phyloP scores from a whole-genome alignment of 2,888 invertebrate species.

The Subacronicta megacephala region DNA sequence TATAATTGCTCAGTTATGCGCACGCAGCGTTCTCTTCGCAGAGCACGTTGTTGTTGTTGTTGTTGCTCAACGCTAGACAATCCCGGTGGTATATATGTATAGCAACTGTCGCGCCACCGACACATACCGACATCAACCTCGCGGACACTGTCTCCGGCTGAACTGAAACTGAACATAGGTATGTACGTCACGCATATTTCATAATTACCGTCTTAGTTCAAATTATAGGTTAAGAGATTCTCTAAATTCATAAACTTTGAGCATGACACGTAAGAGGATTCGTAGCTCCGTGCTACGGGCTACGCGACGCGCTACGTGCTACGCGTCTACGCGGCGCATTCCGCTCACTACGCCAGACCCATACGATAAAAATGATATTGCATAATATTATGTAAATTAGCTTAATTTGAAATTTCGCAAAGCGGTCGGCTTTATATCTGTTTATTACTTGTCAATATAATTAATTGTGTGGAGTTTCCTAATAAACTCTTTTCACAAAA shows the following conservation, averaged over 20 bases:
- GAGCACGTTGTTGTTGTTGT: constrained; percentile 10
- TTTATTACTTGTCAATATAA: constrained; percentile 39
- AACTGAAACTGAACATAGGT: constrained; percentile 13
- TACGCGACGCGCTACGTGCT: constrained; percentile 13
- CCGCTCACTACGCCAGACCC: constrained; percentile 12
- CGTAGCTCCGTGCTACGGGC: constrained; percentile 13
- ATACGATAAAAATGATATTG: constrained; percentile 6
- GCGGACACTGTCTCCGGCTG: background rate
- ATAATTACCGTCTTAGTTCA: background rate
- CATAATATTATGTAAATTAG: constrained; percentile 30
- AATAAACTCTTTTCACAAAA: constrained; percentile 17
- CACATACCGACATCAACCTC: constrained; percentile 6
- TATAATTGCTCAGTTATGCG: constrained; percentile 13
- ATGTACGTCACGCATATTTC: constrained; percentile 21
- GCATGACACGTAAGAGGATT: constrained; percentile 10
- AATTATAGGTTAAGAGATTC: background rate
- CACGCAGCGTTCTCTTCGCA: constrained; percentile 11
- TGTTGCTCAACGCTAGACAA: constrained; percentile 24
- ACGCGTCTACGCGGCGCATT: constrained; percentile 5
- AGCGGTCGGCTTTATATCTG: constrained; percentile 5
- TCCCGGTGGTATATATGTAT: constrained; percentile 16
- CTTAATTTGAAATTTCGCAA: constrained; percentile 21
- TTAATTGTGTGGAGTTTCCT: constrained; percentile 24
- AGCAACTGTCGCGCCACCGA: background rate
- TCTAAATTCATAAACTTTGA: background rate